Conservation (phyloP, 2,888 invertebrate species). For the Agonopterix arenella region DNA sequence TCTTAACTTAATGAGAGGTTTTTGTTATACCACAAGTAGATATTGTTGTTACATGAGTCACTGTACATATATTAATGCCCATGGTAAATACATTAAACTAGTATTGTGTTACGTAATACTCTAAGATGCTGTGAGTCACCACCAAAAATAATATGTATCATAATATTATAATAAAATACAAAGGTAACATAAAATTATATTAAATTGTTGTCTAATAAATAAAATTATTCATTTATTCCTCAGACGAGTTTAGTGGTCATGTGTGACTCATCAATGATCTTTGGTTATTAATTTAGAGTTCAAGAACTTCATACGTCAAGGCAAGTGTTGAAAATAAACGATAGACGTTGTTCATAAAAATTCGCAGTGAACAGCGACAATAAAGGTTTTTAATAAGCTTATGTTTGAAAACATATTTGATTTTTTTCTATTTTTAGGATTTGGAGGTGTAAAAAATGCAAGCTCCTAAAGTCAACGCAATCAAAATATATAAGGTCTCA, state of each 20-base stretch:
- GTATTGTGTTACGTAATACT: constrained; percentile 56
- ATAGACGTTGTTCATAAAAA: no score
- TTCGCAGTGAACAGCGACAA: no score
- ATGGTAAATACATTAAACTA: constrained; percentile 48
- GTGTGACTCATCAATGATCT: constrained; percentile 25
- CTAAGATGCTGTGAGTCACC: constrained; percentile 51
- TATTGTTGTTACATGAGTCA: constrained; percentile 35
- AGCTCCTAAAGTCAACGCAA: no score
- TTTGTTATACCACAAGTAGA: constrained; percentile 7
- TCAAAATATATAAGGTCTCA: no score
- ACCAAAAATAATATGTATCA: constrained; percentile 38
- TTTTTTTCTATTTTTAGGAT: no score
- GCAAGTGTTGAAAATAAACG: not conserved
- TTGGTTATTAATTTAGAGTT: not conserved
- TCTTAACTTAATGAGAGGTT: no score
- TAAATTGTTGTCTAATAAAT: constrained; percentile 24
- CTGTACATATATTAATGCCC: constrained; percentile 33
- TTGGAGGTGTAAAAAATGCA: no score
- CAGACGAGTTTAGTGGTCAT: constrained; percentile 8
- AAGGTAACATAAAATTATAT: constrained; percentile 4
- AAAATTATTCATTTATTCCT: constrained; percentile 25
- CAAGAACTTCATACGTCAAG: not conserved
- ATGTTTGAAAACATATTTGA: no score
- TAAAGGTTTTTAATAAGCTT: no score
- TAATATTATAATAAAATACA: constrained; percentile 12